Conservation (phyloP, 2,113 vertebrate genomes). For the Empidonax alnorum region DNA sequence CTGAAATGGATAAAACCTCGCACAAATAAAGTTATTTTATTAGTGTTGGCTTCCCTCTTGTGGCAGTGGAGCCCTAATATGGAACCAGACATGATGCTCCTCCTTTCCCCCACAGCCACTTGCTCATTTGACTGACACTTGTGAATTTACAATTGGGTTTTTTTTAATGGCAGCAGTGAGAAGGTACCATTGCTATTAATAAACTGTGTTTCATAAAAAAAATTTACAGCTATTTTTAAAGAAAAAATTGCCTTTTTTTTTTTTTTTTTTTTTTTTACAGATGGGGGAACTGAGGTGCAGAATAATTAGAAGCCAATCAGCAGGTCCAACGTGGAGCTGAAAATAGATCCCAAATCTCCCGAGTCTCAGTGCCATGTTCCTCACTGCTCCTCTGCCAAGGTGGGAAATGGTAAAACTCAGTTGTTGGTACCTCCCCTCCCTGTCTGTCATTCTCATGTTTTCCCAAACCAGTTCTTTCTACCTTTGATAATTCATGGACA, state of each 20-base stretch:
- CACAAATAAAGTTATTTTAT: neutral
- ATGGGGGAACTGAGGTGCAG: neutral
- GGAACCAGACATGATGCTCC: neutral
- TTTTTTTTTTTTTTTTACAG: neutral
- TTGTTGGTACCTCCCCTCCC: neutral
- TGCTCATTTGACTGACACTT: neutral
- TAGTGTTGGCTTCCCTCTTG: slow-evolving; percentile 59
- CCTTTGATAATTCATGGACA: neutral
- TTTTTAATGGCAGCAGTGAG: neutral
- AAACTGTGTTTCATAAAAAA: neutral
- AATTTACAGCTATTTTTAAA: slow-evolving; percentile 19
- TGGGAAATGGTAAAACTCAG: neutral
- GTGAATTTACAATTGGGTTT: neutral
- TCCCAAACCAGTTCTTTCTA: neutral
- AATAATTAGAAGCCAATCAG: slow-evolving; percentile 50
- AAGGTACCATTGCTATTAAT: slow-evolving; percentile 40
- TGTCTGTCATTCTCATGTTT: neutral
- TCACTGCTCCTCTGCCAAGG: neutral
- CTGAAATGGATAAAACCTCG: neutral
- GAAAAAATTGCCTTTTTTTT: neutral
- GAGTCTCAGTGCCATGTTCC: neutral
- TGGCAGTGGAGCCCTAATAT: neutral
- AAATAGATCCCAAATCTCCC: slow-evolving; percentile 40
- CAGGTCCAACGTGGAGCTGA: neutral
- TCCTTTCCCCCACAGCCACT: neutral